Base-by-base conservation (phyloP, 2,797 vertebrate species). In the Tokudaia muenninki region DNA sequence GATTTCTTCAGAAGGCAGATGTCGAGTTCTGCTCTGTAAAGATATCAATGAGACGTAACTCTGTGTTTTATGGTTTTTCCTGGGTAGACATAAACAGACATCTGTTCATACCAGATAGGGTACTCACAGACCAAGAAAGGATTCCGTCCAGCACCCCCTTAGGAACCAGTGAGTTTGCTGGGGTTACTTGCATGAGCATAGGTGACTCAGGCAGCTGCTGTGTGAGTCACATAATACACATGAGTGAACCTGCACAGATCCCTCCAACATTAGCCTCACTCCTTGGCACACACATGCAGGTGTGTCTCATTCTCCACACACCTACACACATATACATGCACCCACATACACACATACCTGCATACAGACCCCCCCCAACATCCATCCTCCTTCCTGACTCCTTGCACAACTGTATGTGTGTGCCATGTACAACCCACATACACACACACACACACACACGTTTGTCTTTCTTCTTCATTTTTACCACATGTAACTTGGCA, bases 401-500 rank as follows among this genome's bases (percentile, higher is more conserved):
- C 70, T 59, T 74, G 22, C 61, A 86, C 19, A 86, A 8, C 11
- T 86, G 65, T 87, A 13, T 70, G 3, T 6, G 67, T 67, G 13
- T 74, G 7, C 5, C 34, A 72, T 26, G 12, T 41, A 24, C 12
- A 37, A 9, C 55, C 37, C 44, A 47, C 6, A 14, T 17, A n/a
- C 10, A 47, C 55, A 44, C 17, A 34, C 26, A 14, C 22, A 84
- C 78, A 17, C 29, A 72, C 50, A 80, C 91, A 74, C 13, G 9
- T 17, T 17, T 41, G 94, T 87, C 80, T 63, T 96, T 82, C 80
- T 61, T 96, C 93, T 94, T 92, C 41, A 90, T 95, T 81, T 4
- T 91, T 75, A 92, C 91, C 95, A 10, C 11, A 26, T 96, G 87
- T 96, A 88, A 31, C 92, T 97, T 96, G 47, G 61, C 93, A 93